Evolutionary conservation across 2,888 invertebrate genomes (phyloP).

Genomic region (Belgica antarctica): DNA sequence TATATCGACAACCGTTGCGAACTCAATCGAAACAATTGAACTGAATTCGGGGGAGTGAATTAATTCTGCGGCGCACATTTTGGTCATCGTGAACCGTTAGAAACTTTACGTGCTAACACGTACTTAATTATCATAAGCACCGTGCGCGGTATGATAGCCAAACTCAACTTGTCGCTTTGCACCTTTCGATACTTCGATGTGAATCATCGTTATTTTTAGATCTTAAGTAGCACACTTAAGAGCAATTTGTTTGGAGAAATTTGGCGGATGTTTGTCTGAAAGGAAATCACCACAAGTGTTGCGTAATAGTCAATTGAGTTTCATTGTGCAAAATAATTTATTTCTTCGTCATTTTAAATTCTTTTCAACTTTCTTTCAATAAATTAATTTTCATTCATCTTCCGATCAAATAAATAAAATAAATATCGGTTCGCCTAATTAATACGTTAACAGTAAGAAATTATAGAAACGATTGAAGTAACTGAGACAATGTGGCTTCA

Average conservation of each 20-base stretch:
- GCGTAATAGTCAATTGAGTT: background rate
- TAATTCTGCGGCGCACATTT: background rate
- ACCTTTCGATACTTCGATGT: too few relatives aligned
- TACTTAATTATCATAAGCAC: too few relatives aligned
- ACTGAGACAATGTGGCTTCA: background rate
- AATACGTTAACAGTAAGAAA: background rate
- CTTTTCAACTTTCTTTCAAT: slow-evolving; percentile 16
- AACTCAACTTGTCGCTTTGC: too few relatives aligned
- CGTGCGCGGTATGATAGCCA: too few relatives aligned
- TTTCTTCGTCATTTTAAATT: background rate
- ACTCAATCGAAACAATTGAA: slow-evolving; percentile 26
- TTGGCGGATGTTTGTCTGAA: too few relatives aligned
- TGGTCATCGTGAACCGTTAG: slow-evolving; percentile 2
- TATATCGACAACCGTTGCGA: slow-evolving; percentile 29
- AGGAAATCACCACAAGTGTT: too few relatives aligned
- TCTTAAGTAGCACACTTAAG: too few relatives aligned
- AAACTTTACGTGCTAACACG: too few relatives aligned
- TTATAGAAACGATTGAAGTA: background rate
- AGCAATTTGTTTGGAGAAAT: too few relatives aligned
- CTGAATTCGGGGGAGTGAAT: slow-evolving; percentile 7
- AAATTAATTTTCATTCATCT: background rate
- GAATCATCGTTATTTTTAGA: too few relatives aligned
- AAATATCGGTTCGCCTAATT: background rate
- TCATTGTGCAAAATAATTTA: slow-evolving; percentile 7
- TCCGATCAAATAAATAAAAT: slow-evolving; percentile 18